These are phyloP conservation scores for Apaloderma vittatum DNA, from an alignment of 2,113 vertebrate genomes.

Conservation along the genomic window DNA sequence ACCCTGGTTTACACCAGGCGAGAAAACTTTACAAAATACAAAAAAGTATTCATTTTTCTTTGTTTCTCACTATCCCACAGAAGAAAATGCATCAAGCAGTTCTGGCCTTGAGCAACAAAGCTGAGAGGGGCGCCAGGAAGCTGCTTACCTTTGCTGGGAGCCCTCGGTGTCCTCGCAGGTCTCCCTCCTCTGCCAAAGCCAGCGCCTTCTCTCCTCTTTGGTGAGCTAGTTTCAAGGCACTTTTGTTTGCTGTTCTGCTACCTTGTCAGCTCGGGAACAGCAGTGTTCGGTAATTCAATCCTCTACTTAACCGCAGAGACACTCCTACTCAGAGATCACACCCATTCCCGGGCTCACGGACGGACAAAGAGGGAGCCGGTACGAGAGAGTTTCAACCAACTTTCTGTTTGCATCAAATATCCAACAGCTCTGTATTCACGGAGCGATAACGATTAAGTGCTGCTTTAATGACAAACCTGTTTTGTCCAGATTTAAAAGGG, in stretches of 20 bases:
- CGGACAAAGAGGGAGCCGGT: constrained; percentile 34
- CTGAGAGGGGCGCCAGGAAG: not conserved
- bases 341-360: constrained; percentile 59
- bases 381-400: constrained; percentile 20
- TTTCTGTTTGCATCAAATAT: not conserved
- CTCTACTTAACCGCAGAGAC: constrained; percentile 58
- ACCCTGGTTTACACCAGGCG: not conserved
- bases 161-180: not conserved
- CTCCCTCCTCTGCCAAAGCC: not conserved
- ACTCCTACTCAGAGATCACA: constrained; percentile 69
- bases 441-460: not conserved
- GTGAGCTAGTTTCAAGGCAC: not conserved
- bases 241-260: constrained; percentile 47
- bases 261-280: constrained; percentile 64
- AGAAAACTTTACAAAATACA: not conserved
- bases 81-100: not conserved
- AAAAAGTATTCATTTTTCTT: not conserved
- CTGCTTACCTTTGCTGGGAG: constrained; percentile 26
- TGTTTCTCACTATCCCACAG: not conserved
- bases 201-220: not conserved
- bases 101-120: not conserved
- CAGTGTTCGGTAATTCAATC: constrained; percentile 67
- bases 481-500: constrained; percentile 13
- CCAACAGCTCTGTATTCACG: not conserved
- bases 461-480: constrained; percentile 15